phyloP scores from a whole-genome alignment of 37 sponge, comb jelly and placozoan species.

The Amphimedon queenslandica region DNA sequence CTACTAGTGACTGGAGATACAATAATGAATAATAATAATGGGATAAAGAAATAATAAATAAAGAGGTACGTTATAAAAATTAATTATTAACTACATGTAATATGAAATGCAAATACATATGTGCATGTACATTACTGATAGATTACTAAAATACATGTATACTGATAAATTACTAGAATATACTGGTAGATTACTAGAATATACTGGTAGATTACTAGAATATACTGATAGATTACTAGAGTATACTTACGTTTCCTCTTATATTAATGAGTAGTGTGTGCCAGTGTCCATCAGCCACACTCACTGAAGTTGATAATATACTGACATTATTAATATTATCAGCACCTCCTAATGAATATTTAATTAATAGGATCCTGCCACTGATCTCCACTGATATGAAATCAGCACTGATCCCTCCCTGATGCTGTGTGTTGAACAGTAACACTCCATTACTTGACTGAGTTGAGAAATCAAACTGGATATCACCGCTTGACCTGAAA shows the following conservation, averaged over 20 bases:
- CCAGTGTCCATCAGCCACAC: slow-evolving; percentile 48
- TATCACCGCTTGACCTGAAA: slow-evolving; percentile 12
- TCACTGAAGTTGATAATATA: slow-evolving; percentile 7
- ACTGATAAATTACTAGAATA: too few relatives aligned
- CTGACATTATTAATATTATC: neutral
- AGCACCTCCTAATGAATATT: slow-evolving; percentile 40
- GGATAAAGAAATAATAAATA: too few relatives aligned
- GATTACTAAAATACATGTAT: too few relatives aligned
- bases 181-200: too few relatives aligned
- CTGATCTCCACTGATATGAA: slow-evolving; percentile 41
- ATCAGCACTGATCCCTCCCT: slow-evolving; percentile 26
- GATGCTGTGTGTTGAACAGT: slow-evolving; percentile 40
- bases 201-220: neutral
- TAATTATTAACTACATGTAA: neutral
- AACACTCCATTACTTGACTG: slow-evolving; percentile 26
- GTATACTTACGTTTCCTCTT: slow-evolving; percentile 26
- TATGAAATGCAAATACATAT: too few relatives aligned
- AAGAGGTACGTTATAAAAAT: too few relatives aligned
- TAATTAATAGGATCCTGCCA: slow-evolving; percentile 23
- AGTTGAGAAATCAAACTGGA: slow-evolving; percentile 47
- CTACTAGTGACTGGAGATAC: slow-evolving; percentile 25
- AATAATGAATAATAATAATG: too few relatives aligned
- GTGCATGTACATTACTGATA: too few relatives aligned
- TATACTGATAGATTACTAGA: too few relatives aligned
- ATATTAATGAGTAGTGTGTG: slow-evolving; percentile 37